Evolutionary conservation across 1,140 invertebrate genomes (phyloP).

Genomic region (Zaprionus inermis): DNA sequence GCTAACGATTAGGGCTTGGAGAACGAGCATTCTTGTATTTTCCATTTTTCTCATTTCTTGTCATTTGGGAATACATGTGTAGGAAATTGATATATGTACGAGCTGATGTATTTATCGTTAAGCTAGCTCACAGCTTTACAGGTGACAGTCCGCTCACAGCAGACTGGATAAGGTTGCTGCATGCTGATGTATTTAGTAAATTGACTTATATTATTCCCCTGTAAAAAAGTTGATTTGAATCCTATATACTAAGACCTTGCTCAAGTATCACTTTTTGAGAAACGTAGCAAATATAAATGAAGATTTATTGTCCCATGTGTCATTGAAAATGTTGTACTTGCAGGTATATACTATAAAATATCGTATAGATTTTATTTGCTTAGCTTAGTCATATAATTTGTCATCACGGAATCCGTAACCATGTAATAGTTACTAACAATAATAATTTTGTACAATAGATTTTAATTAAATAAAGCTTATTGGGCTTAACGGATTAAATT

Average conservation of each 20-base stretch:
- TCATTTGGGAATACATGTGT: neutral
- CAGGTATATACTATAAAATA: too few relatives aligned
- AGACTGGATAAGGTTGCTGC: constrained; percentile 48
- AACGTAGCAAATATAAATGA: too few relatives aligned
- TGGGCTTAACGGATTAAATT: constrained; percentile 10
- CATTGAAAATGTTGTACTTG: too few relatives aligned
- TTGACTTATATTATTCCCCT: too few relatives aligned
- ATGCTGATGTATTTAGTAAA: neutral
- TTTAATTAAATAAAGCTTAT: neutral
- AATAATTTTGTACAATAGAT: neutral
- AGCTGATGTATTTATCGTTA: neutral
- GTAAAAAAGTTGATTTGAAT: too few relatives aligned
- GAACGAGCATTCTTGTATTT: neutral
- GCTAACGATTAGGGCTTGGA: neutral
- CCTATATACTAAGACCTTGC: too few relatives aligned
- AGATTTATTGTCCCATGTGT: too few relatives aligned
- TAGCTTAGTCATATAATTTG: too few relatives aligned
- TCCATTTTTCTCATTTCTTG: neutral
- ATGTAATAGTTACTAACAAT: too few relatives aligned
- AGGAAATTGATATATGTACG: neutral
- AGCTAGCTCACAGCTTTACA: neutral
- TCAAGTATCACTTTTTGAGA: too few relatives aligned
- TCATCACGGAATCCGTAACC: too few relatives aligned
- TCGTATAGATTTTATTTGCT: too few relatives aligned
- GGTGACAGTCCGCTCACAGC: constrained; percentile 34